Evolutionary conservation across 2,888 invertebrate species (phyloP).

Genomic region (Trissonchulus latispiculum): DNA sequence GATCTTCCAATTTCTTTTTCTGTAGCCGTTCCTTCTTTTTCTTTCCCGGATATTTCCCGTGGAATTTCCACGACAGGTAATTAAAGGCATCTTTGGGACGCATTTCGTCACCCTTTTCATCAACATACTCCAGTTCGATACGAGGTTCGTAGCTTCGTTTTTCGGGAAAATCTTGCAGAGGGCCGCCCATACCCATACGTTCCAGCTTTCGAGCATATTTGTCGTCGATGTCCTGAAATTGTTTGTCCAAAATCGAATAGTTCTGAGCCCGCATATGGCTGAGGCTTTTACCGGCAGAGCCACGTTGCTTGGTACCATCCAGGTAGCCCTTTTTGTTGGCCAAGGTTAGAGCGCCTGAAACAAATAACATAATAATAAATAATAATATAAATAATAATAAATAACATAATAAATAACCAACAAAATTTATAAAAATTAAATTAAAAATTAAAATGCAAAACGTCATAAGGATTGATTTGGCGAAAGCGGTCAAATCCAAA

Average conservation of each 20-base stretch:
- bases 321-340: conserved; percentile 86
- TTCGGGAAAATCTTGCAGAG: conserved; percentile 36
- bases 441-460: too few species aligned
- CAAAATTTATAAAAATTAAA: too few species aligned
- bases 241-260: conserved; percentile 23
- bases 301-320: conserved; percentile 65
- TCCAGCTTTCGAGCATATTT: conserved; percentile 43
- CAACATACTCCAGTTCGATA: conserved; percentile 95
- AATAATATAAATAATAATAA: too few species aligned
- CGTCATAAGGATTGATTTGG: too few species aligned
- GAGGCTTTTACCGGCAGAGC: conserved; percentile 41
- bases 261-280: conserved; percentile 15
- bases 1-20: conserved; percentile 85
- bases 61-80: conserved; percentile 85
- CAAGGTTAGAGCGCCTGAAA: conserved; percentile 76
- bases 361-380: too few species aligned
- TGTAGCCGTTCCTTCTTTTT: conserved; percentile 91
- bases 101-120: conserved; percentile 83
- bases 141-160: conserved; percentile 39
- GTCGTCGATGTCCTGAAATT: conserved; percentile 41
- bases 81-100: conserved; percentile 89
- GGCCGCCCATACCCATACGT: conserved; percentile 37
- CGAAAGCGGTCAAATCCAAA: too few species aligned
- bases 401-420: too few species aligned
- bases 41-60: conserved; percentile 97